These are phyloP conservation scores for Lutraria rhynchaena DNA, from an alignment of 1,140 invertebrate species.

Conservation along the genomic window DNA sequence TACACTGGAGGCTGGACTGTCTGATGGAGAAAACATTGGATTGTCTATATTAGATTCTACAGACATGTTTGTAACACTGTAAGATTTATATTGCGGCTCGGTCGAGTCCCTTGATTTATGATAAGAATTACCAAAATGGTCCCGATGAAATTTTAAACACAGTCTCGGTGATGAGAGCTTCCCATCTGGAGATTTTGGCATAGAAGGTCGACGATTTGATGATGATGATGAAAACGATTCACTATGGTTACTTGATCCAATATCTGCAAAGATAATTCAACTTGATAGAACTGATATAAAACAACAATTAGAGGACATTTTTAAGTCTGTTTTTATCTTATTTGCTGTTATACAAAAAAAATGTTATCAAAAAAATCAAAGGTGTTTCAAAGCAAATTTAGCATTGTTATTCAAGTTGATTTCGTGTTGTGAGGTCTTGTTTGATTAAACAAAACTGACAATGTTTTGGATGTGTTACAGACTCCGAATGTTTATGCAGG, in stretches of 20 bases:
- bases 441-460: no score
- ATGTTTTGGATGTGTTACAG: no score
- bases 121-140: constrained; percentile 76
- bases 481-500: no score
- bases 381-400: no score
- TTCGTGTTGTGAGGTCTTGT: no score
- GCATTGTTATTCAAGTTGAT: no score
- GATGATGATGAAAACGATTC: constrained; percentile 48
- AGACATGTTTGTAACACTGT: constrained; percentile 68
- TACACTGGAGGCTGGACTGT: constrained; percentile 72
- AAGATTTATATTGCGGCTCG: constrained; percentile 71
- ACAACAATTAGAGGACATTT: neutral
- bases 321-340: neutral
- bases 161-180: constrained; percentile 84
- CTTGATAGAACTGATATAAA: no score
- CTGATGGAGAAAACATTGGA: constrained; percentile 61
- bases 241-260: constrained; percentile 6
- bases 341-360: neutral
- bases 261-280: constrained; percentile 17
- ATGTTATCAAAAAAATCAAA: neutral
- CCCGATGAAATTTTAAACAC: constrained; percentile 85
- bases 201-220: constrained; percentile 50
- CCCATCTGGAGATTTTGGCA: constrained; percentile 71
- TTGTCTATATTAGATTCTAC: constrained; percentile 70
- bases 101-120: constrained; percentile 69